Conservation (phyloP, 2,888 invertebrate species). For the Heliothis peltigera region DNA sequence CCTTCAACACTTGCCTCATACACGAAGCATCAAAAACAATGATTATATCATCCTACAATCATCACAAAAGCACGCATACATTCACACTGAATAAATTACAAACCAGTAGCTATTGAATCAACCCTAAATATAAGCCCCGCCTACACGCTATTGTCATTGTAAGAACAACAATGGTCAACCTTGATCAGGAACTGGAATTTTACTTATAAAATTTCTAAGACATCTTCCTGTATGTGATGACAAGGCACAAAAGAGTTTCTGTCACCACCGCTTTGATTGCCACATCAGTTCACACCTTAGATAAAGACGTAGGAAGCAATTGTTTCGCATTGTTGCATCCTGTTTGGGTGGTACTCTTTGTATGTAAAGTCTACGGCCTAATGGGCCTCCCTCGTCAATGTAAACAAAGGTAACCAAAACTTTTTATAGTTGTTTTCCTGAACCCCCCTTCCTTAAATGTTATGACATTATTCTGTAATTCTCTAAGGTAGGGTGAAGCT, state of each 20-base stretch:
- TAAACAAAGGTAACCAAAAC: constrained; percentile 45
- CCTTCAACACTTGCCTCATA: constrained; percentile 1
- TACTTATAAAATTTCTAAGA: constrained; percentile 33
- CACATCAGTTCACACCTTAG: constrained; percentile 64
- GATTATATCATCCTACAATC: constrained; percentile 40
- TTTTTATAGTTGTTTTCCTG: constrained; percentile 45
- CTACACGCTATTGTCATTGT: constrained; percentile 46
- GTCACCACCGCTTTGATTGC: constrained; percentile 59
- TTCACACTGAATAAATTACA: constrained; percentile 55
- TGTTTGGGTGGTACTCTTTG: constrained; percentile 52
- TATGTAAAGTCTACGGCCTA: constrained; percentile 40
- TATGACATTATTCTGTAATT: constrained; percentile 51
- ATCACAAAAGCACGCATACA: constrained; percentile 21
- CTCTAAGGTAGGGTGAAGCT: constrained; percentile 34
- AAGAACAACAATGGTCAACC: constrained; percentile 37
- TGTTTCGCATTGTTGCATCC: constrained; percentile 51
- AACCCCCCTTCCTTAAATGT: constrained; percentile 50
- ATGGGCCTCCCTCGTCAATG: constrained; percentile 6
- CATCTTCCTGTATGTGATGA: constrained; percentile 69
- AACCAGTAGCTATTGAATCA: constrained; percentile 42
- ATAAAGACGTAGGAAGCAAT: constrained; percentile 60
- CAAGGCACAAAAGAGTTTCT: constrained; percentile 65
- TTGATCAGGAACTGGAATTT: constrained; percentile 51
- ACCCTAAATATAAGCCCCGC: constrained; percentile 37
- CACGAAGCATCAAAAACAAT: constrained; percentile 10